Evolutionary conservation across 2,797 vertebrate genomes (phyloP).

Genomic region (Sebastes cheni): DNA sequence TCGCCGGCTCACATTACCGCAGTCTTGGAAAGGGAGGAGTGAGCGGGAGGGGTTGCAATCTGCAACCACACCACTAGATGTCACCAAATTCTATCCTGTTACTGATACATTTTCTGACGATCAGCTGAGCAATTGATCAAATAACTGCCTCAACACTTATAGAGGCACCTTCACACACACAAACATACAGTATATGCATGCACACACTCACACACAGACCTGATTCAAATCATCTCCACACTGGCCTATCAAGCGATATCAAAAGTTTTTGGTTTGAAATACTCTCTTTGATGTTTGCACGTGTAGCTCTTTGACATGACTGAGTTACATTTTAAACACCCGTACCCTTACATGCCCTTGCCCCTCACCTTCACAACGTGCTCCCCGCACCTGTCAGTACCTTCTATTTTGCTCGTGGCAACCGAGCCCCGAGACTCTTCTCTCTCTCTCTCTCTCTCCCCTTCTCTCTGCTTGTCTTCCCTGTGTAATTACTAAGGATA

Average conservation of each 20-base stretch:
- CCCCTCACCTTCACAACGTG: constrained; percentile 24
- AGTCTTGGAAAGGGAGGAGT: background rate
- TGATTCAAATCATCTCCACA: background rate
- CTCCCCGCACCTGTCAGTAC: constrained; percentile 23
- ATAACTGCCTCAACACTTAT: background rate
- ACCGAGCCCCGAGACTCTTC: background rate
- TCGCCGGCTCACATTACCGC: background rate
- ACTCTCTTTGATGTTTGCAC: background rate
- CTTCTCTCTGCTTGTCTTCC: constrained; percentile 25
- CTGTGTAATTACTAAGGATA: constrained; percentile 66
- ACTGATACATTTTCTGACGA: background rate
- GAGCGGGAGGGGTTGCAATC: background rate
- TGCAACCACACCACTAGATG: background rate
- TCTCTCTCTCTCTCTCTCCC: background rate
- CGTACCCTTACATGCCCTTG: constrained; percentile 10
- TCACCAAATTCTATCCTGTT: rapidly evolving
- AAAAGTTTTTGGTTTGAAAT: background rate
- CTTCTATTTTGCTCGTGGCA: background rate
- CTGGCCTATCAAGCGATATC: background rate
- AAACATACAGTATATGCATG: background rate
- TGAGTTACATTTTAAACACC: background rate
- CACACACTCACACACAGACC: background rate
- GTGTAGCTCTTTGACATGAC: background rate
- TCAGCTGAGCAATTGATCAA: too few relatives aligned
- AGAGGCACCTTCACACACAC: background rate